Conservation (phyloP, 2,113 vertebrate genomes). For the Illadopsis cleaveri region DNA sequence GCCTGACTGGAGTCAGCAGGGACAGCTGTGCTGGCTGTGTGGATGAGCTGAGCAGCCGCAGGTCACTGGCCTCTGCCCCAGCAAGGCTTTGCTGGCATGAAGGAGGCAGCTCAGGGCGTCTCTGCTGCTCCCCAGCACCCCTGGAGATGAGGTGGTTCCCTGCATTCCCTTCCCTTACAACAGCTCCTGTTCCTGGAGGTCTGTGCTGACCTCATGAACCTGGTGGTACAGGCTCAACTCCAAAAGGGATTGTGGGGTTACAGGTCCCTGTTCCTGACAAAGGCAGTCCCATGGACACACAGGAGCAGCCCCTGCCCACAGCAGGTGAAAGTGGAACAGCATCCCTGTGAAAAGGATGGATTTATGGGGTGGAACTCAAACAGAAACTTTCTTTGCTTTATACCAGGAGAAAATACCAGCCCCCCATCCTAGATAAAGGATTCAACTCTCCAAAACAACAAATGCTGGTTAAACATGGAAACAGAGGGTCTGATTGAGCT, state of each 20-base stretch:
- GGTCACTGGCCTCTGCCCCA: not conserved
- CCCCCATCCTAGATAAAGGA: not conserved
- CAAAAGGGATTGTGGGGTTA: rapidly evolving
- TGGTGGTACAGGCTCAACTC: not conserved
- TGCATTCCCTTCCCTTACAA: rapidly evolving
- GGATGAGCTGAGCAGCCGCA: not conserved
- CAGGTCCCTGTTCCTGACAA: not conserved
- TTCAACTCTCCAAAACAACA: not conserved
- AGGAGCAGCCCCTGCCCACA: not conserved
- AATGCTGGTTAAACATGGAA: not conserved
- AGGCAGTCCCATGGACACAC: rapidly evolving
- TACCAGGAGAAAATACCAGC: not conserved
- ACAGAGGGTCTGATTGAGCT: not conserved
- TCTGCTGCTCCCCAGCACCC: not conserved
- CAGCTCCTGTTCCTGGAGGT: rapidly evolving
- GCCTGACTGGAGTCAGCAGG: not conserved
- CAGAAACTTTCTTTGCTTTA: not conserved
- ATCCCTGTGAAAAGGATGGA: not conserved
- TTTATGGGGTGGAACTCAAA: not conserved
- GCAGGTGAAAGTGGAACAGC: too few relatives aligned
- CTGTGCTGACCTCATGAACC: rapidly evolving
- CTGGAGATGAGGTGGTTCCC: rapidly evolving
- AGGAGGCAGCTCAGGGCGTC: not conserved
- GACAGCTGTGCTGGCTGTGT: rapidly evolving
- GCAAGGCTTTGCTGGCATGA: rapidly evolving